Base-by-base conservation (phyloP, 2,797 vertebrate species). In the Alfaro cultratus region DNA sequence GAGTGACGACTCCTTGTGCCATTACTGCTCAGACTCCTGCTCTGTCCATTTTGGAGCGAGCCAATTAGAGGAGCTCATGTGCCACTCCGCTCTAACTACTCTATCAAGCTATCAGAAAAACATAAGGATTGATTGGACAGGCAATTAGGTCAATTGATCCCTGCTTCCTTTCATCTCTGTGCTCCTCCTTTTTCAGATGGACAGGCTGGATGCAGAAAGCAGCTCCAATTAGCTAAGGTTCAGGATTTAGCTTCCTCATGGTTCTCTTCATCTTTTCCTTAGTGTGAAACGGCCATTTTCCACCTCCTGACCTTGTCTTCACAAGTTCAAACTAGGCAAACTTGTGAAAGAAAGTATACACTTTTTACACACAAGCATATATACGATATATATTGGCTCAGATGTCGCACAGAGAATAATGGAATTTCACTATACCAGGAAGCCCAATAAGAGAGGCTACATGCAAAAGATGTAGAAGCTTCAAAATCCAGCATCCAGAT, bases 81-180 rank as follows among this genome's bases (percentile, higher is more conserved):
- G 5, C 80, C 78, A 80, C 85, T 77, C 83, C 0, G 7, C 64
- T 60, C 80, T 39, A 49, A 73, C 75, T 83, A 79, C 77, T 77
- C 75, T 45, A 81, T 88, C 93, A 87, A 86, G 88, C 88, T 89
- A 88, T 94, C 90, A 91, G 89, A 90, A 93, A 93, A 91, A 91
- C 91, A 94, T 92, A 92, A 88, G 90, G 89, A 93, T 91, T 94
- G 94, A 95, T 91, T 88, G 87, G 88, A 87, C 88, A 83, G 93
- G 91, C 93, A 92, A 93, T 93, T 93, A 94, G 92, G 91, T 92
- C 91, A 93, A 93, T 93, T 94, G 93, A 95, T 95, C 89, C 80
- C 73, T 85, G 91, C 83, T 94, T 92, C 87, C 88, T 94, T 92
- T 93, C 91, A 92, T 93, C 89, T 87, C 73, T 51, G 79, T 60